Evolutionary conservation across 2,888 invertebrate genomes (phyloP).

Genomic region (Azorinus chamasolen): DNA sequence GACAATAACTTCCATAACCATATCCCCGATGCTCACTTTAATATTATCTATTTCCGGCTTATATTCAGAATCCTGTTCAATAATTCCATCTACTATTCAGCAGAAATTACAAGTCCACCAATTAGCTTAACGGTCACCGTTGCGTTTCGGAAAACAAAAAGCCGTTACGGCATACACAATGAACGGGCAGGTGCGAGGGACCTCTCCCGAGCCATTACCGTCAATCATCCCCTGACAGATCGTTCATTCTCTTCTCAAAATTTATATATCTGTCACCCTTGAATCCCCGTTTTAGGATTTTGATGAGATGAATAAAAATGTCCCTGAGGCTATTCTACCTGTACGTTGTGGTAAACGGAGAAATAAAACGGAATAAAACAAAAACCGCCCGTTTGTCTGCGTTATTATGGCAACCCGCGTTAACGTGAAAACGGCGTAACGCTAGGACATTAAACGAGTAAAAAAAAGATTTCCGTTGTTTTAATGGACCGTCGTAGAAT

Average conservation of each 20-base stretch:
- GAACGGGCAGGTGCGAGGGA: too few species aligned
- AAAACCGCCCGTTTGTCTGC: slow-evolving; percentile 49
- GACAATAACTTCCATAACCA: too few species aligned
- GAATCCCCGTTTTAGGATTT: slow-evolving; percentile 55
- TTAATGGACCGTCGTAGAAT: slow-evolving; percentile 5
- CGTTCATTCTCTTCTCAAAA: slow-evolving; percentile 63
- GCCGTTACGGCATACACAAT: too few species aligned
- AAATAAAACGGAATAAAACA: slow-evolving; percentile 56
- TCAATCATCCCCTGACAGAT: slow-evolving; percentile 60
- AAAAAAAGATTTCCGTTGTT: slow-evolving; percentile 16
- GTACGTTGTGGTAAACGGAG: slow-evolving; percentile 41
- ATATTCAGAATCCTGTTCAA: too few species aligned
- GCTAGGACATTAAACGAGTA: slow-evolving; percentile 25
- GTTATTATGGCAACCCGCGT: slow-evolving; percentile 38
- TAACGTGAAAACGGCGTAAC: slow-evolving; percentile 18
- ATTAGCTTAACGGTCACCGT: too few species aligned
- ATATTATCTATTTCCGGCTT: too few species aligned
- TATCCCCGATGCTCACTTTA: too few species aligned
- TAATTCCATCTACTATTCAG: too few species aligned
- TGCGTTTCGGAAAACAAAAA: too few species aligned
- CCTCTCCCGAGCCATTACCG: slow-evolving; percentile 38
- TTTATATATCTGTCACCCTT: slow-evolving; percentile 68
- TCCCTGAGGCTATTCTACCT: slow-evolving; percentile 61
- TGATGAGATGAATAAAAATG: slow-evolving; percentile 62
- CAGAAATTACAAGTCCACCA: too few species aligned